A percentile compares a stretch with the other conserved stretches of the same genome.
Evolutionary conservation across 2,888 invertebrate species (phyloP).

Genomic region (Nephrotoma appendiculata): DNA sequence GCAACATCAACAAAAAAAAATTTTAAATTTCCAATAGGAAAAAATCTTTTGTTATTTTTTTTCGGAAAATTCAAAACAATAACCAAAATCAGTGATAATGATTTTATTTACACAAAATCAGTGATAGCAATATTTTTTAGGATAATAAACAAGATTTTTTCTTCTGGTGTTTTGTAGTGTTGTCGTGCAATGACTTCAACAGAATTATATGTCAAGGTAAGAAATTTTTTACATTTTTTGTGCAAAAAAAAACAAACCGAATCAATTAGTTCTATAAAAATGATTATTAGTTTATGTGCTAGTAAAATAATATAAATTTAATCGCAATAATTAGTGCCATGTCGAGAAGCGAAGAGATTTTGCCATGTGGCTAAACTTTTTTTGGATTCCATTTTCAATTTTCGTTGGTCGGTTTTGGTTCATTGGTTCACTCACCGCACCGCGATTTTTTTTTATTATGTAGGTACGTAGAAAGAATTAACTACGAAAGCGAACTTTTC

Average conservation of each 20-base stretch:
- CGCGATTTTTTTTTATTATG: neutral
- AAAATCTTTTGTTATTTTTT: neutral
- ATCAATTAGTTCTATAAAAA: neutral
- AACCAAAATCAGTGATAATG: neutral
- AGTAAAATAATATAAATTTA: neutral
- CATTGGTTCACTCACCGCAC: neutral
- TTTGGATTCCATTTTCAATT: neutral
- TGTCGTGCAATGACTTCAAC: neutral
- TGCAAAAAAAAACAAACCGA: neutral
- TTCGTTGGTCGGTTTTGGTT: neutral
- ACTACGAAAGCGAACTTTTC: neutral
- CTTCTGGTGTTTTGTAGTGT: neutral
- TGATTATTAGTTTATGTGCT: neutral
- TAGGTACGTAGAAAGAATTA: neutral
- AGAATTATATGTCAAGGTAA: neutral
- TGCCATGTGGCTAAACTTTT: neutral
- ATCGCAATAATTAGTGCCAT: neutral
- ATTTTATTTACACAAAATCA: neutral
- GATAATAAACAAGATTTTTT: neutral
- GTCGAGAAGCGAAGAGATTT: neutral
- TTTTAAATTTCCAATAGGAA: neutral
- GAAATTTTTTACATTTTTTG: neutral
- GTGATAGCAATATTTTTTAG: neutral
- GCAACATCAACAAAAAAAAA: neutral
- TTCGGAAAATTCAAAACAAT: neutral